Evolutionary conservation across 2,888 invertebrate genomes (phyloP).

Genomic region (Spisula subtruncata): DNA sequence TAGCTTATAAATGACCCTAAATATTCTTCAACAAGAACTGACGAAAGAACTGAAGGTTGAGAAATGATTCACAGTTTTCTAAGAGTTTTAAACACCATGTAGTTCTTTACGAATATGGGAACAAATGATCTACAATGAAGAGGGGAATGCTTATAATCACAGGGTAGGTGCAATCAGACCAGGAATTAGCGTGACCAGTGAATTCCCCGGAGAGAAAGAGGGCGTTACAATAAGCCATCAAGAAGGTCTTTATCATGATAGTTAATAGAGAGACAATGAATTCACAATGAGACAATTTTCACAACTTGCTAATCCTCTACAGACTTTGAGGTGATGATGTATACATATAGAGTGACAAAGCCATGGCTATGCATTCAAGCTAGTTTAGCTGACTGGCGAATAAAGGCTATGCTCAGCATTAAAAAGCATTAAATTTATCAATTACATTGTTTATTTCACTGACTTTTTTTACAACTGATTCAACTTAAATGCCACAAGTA

Average conservation of each 20-base stretch:
- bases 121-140: neutral
- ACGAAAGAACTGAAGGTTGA: neutral
- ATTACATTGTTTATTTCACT: too few species aligned
- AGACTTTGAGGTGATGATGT: neutral
- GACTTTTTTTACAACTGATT: too few species aligned
- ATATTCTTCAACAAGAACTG: neutral
- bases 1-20: too few species aligned
- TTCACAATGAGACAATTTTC: neutral
- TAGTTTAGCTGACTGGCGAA: too few species aligned
- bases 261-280: neutral
- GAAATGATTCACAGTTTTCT: constrained; percentile 8
- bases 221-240: neutral
- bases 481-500: too few species aligned
- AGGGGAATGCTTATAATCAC: neutral
- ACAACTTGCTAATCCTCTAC: neutral
- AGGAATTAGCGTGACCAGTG: neutral
- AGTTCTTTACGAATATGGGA: neutral
- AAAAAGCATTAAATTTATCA: too few species aligned
- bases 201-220: neutral
- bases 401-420: too few species aligned
- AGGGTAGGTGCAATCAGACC: neutral
- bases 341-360: neutral
- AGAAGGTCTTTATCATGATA: neutral
- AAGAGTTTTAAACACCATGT: neutral
- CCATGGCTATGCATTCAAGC: too few species aligned